phyloP scores from a whole-genome alignment of 2,888 invertebrate species.

The Hypomecis punctinalis region DNA sequence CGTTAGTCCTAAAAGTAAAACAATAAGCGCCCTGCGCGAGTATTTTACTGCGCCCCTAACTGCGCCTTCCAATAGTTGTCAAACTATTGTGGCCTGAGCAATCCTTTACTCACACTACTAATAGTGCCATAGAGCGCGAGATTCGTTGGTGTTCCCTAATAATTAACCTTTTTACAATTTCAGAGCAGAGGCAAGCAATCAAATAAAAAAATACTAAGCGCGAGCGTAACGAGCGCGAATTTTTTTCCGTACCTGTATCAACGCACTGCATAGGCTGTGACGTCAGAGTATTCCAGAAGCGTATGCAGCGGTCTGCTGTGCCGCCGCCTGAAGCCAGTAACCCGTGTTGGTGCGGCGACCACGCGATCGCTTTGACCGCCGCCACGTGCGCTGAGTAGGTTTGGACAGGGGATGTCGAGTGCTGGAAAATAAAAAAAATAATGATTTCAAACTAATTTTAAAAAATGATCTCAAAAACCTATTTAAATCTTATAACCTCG shows the following conservation, averaged over 20 bases:
- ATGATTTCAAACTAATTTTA: background rate
- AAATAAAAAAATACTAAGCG: too few relatives aligned
- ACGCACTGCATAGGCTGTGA: constrained; percentile 99
- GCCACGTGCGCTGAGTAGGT: constrained; percentile 98
- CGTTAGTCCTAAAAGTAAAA: too few relatives aligned
- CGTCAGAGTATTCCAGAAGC: constrained; percentile 99
- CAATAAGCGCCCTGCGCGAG: too few relatives aligned
- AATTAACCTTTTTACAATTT: too few relatives aligned
- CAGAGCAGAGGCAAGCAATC: background rate
- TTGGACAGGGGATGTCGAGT: constrained; percentile 95
- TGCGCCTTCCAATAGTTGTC: too few relatives aligned
- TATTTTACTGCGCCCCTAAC: too few relatives aligned
- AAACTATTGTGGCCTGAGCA: too few relatives aligned
- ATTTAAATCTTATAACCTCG: too few relatives aligned
- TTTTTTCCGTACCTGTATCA: constrained; percentile 89
- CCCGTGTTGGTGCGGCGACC: constrained; percentile 99
- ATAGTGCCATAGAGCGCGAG: background rate
- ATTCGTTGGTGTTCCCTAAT: background rate
- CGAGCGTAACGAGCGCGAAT: background rate
- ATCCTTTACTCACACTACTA: too few relatives aligned
- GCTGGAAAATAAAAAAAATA: constrained; percentile 74
- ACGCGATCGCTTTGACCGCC: constrained; percentile 99
- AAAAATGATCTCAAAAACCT: too few relatives aligned
- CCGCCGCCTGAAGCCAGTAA: constrained; percentile 98
- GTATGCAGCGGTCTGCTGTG: constrained; percentile 98